Base-by-base conservation (phyloP, 1,140 invertebrate genomes). In the Heliothis subflexa region DNA sequence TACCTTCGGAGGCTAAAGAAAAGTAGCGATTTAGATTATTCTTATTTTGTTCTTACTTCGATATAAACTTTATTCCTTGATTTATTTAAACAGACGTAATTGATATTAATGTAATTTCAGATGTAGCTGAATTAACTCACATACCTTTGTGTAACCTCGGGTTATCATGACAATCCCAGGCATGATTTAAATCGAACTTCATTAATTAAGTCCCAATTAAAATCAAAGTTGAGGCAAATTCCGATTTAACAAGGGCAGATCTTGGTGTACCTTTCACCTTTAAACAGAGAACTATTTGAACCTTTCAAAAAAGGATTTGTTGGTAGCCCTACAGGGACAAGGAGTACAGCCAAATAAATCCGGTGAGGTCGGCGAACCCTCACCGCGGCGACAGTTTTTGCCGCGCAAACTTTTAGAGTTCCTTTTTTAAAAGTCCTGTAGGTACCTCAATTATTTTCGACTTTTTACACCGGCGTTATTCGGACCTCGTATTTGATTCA, bases 351-450 rank as follows among this genome's bases (percentile, higher is more conserved):
- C 86, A 86, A 90, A 91, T 91, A 91, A 91, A 91, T 91, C 86
- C 81, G 72, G 79, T 66, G 47, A 82, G 91, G 88, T 94, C 93
- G 86, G 78, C 82, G 86, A 91, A 86, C 88, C 86, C 81, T 81
- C 75, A 78, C 83, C 72, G 62, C 82, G 80, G 85, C 90, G 88
- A 91, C 88, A 92, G 86, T 94, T 94, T 93, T 94, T 93, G 90
- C 86, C 57, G 80, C 33, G 73, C 55, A 80, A 83, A 83, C 81
- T 90, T 90, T 91, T 94, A 90, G 86, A 89, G 81, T 81, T 92
- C 85, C 88, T 93, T 94, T 93, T 93, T 93, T 88, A 88, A 86
- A 86, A 71, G 78, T 79, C 57, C 79, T 74, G 61, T 78, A 72
- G 52, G 74, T 82, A 83, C 81, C 86, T 88, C 91, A 93, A 93